Percentiles rank a stretch among this genome's conserved stretches.
phyloP scores from a whole-genome alignment of 2,113 vertebrate genomes.

The Mobula hypostoma region DNA sequence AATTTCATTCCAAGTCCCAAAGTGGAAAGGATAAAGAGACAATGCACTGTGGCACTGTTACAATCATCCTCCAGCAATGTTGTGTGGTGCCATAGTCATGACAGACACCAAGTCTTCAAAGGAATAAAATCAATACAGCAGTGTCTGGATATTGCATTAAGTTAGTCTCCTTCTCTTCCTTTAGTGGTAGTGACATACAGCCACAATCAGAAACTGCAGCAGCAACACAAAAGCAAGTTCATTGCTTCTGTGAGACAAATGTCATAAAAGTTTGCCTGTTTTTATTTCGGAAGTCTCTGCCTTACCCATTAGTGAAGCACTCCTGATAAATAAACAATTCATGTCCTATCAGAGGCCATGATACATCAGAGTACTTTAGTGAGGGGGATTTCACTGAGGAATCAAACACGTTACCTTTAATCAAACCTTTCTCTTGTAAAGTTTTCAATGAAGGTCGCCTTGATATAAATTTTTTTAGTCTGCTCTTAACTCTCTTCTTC shows the following conservation, averaged over 20 bases:
- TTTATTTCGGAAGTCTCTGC: neutral
- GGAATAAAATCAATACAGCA: constrained; percentile 20
- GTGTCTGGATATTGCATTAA: constrained; percentile 23
- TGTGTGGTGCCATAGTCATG: neutral
- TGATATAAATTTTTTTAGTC: constrained; percentile 82
- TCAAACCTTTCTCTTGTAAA: constrained; percentile 78
- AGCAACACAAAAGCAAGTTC: neutral
- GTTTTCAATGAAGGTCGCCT: constrained; percentile 79
- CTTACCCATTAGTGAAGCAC: constrained; percentile 1
- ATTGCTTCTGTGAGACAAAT: constrained; percentile 22
- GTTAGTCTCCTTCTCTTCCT: constrained; percentile 18
- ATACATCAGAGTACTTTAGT: neutral
- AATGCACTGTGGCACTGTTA: neutral
- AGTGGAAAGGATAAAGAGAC: neutral
- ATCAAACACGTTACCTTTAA: constrained; percentile 65
- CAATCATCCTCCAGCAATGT: neutral
- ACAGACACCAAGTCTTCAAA: constrained; percentile 23
- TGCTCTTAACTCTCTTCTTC: constrained; percentile 73
- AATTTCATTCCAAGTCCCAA: neutral
- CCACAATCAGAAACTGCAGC: neutral
- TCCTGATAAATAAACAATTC: constrained; percentile 24
- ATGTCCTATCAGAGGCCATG: neutral
- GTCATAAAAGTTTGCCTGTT: constrained; percentile 22
- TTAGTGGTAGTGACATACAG: neutral
- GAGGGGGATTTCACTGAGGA: neutral